A percentile compares a stretch with the other conserved stretches of the same genome.
phyloP scores from a whole-genome alignment of 2,113 vertebrate genomes.

The Pangasianodon hypophthalmus region DNA sequence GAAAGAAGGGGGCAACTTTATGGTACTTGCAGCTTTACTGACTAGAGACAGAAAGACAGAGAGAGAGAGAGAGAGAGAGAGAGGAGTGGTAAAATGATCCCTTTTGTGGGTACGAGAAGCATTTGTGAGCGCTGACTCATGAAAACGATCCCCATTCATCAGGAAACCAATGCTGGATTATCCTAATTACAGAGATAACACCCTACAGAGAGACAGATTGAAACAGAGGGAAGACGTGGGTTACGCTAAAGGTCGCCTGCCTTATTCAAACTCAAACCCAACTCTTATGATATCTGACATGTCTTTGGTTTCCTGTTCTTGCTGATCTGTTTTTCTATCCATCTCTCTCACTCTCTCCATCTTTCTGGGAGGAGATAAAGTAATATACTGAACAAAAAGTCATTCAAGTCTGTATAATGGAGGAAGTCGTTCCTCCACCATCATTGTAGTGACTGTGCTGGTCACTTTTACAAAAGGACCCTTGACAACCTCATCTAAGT shows the following conservation, averaged over 20 bases:
- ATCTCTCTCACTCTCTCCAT: not conserved
- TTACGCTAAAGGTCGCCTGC: not conserved
- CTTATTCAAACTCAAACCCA: not conserved
- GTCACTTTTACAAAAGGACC: not conserved
- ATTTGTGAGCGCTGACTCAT: constrained; percentile 28
- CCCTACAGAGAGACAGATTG: constrained; percentile 9
- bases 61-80: constrained; percentile 2
- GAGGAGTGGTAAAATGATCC: not conserved
- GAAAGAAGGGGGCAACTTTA: not conserved
- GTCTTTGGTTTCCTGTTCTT: not conserved
- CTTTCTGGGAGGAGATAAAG: not conserved
- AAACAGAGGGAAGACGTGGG: not conserved
- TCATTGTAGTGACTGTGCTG: not conserved
- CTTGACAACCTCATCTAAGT: not conserved
- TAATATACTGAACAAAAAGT: not conserved
- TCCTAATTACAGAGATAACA: constrained; percentile 37
- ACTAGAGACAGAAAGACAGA: not conserved
- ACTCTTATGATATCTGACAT: not conserved
- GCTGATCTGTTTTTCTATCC: not conserved
- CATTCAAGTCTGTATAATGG: not conserved
- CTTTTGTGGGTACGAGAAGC: not conserved
- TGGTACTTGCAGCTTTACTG: not conserved
- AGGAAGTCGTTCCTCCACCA: not conserved
- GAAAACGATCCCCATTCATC: constrained; percentile 8
- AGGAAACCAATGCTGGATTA: constrained; percentile 26